Evolutionary conservation across 2,113 vertebrate genomes (phyloP).

Genomic region (Felis catus): F.catus_Fca126_mat1.0 CM031416.1:98502501-98503000

Average conservation of each 20-base stretch:
- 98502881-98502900: neutral
- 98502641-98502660: neutral
- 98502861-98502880: neutral
- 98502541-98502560: neutral
- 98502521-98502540: neutral
- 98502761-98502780: neutral
- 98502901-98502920: neutral
- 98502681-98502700: neutral
- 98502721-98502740: neutral
- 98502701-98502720: neutral
- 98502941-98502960: neutral
- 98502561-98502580: neutral
- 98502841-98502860: neutral
- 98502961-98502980: neutral
- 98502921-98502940: neutral
- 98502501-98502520: neutral
- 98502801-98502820: neutral
- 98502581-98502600: neutral
- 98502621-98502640: neutral
- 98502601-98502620: neutral
- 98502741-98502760: constrained; percentile 21
- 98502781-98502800: neutral
- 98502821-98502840: neutral
- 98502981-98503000: neutral
- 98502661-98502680: neutral